Percentiles rank a stretch among this genome's conserved stretches.
phyloP scores from a whole-genome alignment of 1,140 invertebrate genomes.

The Hypsibius dujardini region DNA sequence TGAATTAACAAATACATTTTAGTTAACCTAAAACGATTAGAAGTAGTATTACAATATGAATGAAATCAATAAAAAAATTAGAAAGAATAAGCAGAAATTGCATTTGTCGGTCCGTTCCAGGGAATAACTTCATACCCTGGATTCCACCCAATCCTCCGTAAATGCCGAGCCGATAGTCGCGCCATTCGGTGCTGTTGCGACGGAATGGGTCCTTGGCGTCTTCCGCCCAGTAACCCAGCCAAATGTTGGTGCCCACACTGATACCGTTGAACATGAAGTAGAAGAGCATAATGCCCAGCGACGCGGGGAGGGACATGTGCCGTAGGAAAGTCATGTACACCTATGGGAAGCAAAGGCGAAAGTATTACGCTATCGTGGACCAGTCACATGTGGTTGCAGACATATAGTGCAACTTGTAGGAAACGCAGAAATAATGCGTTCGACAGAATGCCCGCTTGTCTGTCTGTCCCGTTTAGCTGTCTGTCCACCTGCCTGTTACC shows the following conservation, averaged over 20 bases:
- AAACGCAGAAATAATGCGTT: too few relatives aligned
- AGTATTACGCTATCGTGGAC: too few relatives aligned
- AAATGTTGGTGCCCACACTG: constrained; percentile 18
- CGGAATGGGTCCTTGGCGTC: not conserved
- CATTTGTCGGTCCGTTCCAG: not conserved
- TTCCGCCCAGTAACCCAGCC: constrained; percentile 19
- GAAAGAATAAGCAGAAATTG: too few relatives aligned
- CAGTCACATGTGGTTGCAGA: too few relatives aligned
- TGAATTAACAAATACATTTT: not conserved
- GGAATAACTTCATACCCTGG: constrained; percentile 4
- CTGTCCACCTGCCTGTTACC: too few relatives aligned
- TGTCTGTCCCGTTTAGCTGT: too few relatives aligned
- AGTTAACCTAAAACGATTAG: too few relatives aligned
- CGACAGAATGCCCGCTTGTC: too few relatives aligned
- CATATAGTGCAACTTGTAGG: too few relatives aligned
- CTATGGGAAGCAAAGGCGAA: too few relatives aligned
- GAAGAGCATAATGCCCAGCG: constrained; percentile 13
- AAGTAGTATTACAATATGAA: too few relatives aligned
- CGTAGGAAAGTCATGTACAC: constrained; percentile 19
- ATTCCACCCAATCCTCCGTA: constrained; percentile 16
- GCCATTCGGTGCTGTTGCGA: constrained; percentile 11
- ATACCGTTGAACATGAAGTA: constrained; percentile 14
- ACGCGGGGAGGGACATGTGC: not conserved
- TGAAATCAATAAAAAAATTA: too few relatives aligned
- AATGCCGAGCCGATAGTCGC: not conserved